Base-by-base conservation (phyloP, 37 sponge, comb jelly and placozoan genomes). In the Hormiphora californensis region DNA sequence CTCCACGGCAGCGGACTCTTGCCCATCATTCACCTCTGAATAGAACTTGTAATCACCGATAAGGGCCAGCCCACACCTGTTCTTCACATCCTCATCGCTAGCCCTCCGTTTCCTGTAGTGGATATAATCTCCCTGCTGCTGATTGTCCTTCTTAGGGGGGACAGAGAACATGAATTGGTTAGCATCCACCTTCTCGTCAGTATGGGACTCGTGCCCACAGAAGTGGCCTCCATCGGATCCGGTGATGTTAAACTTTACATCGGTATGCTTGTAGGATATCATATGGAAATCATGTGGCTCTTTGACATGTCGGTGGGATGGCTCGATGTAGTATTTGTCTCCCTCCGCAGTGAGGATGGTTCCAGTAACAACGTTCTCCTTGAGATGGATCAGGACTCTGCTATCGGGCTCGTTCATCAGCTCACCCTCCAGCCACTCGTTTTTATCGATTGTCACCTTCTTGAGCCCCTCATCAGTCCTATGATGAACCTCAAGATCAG, bases 271-370 rank as follows among this genome's bases (percentile, higher is more conserved):
- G 69, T 92, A 92, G 27, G 89, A 61, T 31, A 92, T 69, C 92
- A 92, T 92, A 67, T 92, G 92, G 62, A 87, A 90, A 55, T 63
- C 54, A 69, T 92, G 92, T 73, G 92, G 89, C 63, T 86, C 38
- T 33, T 39, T 73, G 62, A 92, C 38, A 55, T 65, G 86, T 22
- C 86, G 61, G n/a, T 40, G 23, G 3, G 92, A 90, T 22, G 92
- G 92, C 40, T 85, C 44, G n/a, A 85, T 40, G 28, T 21, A 69
- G n/a, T 57, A 57, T 57, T 57, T 57, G n/a, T 57, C 61, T 19
- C 23, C n/a, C 7, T 12, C 61, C 27, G 61, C n/a, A 5, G 23
- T 15, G n/a, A 28, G 61, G n/a, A 57, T 57, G 23, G 61, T 28
- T 21, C 61, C 61, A 57, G 61, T 57, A 4, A 57, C 61, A 19